Percentiles rank a stretch among this genome's conserved stretches.
phyloP scores from a whole-genome alignment of 2,888 invertebrate species.

The Crocallis elinguaria region DNA sequence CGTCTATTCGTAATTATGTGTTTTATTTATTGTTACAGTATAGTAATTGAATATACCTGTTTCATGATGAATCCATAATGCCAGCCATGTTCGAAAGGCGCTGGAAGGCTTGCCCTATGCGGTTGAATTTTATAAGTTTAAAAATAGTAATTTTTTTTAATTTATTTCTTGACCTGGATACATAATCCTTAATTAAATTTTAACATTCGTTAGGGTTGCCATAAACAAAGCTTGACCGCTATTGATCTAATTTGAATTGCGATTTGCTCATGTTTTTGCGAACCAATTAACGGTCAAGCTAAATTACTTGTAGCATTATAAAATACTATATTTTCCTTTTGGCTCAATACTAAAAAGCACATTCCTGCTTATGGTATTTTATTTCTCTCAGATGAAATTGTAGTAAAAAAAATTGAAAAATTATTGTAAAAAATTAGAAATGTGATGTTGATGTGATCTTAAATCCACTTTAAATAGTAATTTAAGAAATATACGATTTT shows the following conservation, averaged over 20 bases:
- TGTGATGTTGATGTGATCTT: slow-evolving; percentile 28
- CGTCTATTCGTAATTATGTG: no score
- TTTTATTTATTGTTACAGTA: no score
- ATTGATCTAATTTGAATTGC: background rate
- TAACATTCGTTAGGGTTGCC: slow-evolving; percentile 18
- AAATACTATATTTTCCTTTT: slow-evolving; percentile 7
- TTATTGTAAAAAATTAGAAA: slow-evolving; percentile 29
- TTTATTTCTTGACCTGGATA: no score
- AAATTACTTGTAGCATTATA: background rate
- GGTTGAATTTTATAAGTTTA: no score
- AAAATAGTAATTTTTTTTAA: no score
- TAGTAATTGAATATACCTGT: no score
- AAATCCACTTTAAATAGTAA: slow-evolving; percentile 17
- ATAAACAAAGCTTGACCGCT: background rate
- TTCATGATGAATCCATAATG: no score
- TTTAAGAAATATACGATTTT: slow-evolving; percentile 16
- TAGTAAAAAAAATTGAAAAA: slow-evolving; percentile 30
- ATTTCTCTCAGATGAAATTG: slow-evolving; percentile 10
- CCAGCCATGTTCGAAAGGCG: no score
- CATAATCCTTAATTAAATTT: no score
- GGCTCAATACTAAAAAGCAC: slow-evolving; percentile 34
- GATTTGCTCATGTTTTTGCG: background rate
- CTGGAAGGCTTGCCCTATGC: no score
- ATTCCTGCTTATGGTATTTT: slow-evolving; percentile 33
- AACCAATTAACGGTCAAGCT: background rate